Percentiles rank a stretch among this genome's conserved stretches.
phyloP scores from a whole-genome alignment of 2,888 invertebrate genomes.

The Drosophila tanythrix region DNA sequence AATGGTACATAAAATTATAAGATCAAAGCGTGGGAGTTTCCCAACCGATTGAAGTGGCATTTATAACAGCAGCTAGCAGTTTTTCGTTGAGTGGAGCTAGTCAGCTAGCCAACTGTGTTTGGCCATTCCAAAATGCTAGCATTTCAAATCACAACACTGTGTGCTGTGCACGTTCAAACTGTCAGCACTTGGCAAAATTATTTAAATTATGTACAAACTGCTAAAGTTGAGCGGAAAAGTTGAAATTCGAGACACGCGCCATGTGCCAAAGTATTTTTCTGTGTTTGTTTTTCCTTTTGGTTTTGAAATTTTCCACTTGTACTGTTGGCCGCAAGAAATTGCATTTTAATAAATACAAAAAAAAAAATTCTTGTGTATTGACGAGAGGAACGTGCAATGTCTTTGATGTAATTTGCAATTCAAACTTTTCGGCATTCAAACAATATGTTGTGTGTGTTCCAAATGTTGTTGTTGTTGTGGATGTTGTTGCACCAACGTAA shows the following conservation, averaged over 20 bases:
- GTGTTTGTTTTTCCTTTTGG: slow-evolving; percentile 6
- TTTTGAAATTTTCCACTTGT: slow-evolving; percentile 26
- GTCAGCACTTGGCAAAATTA: slow-evolving; percentile 66
- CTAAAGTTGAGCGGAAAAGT: slow-evolving; percentile 51
- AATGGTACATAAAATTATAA: neutral
- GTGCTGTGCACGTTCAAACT: slow-evolving; percentile 61
- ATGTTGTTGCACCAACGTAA: neutral
- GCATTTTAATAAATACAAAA: slow-evolving; percentile 49
- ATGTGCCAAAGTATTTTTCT: slow-evolving; percentile 38
- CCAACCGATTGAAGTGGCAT: neutral
- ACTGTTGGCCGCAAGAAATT: slow-evolving; percentile 46
- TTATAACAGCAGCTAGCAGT: neutral
- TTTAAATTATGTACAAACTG: slow-evolving; percentile 75
- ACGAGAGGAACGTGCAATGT: slow-evolving; percentile 53
- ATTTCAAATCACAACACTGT: slow-evolving; percentile 51
- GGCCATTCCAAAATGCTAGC: slow-evolving; percentile 27
- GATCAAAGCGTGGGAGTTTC: neutral
- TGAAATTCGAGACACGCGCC: slow-evolving; percentile 75
- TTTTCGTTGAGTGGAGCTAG: slow-evolving; percentile 1
- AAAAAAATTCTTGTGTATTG: slow-evolving; percentile 34
- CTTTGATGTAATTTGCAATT: slow-evolving; percentile 72
- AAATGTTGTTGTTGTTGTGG: slow-evolving; percentile 10
- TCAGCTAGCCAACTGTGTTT: slow-evolving; percentile 12
- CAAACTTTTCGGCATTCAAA: slow-evolving; percentile 51
- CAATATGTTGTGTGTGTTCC: slow-evolving; percentile 32